phyloP scores from a whole-genome alignment of 2,797 vertebrate genomes.

The Gadopsis bispinosus region DNA sequence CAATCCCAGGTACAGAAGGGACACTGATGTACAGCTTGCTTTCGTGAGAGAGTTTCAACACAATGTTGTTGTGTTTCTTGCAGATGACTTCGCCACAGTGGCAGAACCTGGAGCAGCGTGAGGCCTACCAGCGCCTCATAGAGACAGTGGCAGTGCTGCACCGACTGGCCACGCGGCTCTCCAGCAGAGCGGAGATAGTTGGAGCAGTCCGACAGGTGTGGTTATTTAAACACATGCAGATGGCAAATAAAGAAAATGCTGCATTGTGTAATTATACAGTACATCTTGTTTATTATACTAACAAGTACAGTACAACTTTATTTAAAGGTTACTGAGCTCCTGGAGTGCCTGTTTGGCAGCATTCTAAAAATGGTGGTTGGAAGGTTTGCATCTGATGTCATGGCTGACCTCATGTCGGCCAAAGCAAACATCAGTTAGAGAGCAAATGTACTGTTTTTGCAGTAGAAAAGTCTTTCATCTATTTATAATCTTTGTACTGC shows the following conservation, averaged over 20 bases:
- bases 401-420: conserved; percentile 22
- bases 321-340: not conserved
- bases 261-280: not conserved
- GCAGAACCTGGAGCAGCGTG: conserved; percentile 94
- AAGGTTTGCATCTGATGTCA: conserved; percentile 51
- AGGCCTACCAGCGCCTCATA: conserved; percentile 92
- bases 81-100: conserved; percentile 92
- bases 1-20: conserved; percentile 8
- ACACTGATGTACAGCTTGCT: conserved; percentile 15
- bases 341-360: conserved; percentile 55
- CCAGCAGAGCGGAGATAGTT: conserved; percentile 95
- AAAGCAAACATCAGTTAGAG: conserved; percentile 61
- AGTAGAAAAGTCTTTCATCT: conserved; percentile 26
- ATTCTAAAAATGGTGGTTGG: conserved; percentile 37
- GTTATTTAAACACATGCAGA: not conserved
- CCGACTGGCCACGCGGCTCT: conserved; percentile 92
- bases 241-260: conserved; percentile 6
- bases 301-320: too few relatives aligned
- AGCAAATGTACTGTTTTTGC: conserved; percentile 29
- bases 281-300: not conserved
- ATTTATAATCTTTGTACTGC: conserved; percentile 35
- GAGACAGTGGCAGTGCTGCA: conserved; percentile 92
- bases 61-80: conserved; percentile 41
- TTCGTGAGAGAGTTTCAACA: conserved; percentile 16
- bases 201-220: conserved; percentile 95